Conservation (phyloP, 2,888 invertebrate genomes). For the Drosophila rubida region DNA sequence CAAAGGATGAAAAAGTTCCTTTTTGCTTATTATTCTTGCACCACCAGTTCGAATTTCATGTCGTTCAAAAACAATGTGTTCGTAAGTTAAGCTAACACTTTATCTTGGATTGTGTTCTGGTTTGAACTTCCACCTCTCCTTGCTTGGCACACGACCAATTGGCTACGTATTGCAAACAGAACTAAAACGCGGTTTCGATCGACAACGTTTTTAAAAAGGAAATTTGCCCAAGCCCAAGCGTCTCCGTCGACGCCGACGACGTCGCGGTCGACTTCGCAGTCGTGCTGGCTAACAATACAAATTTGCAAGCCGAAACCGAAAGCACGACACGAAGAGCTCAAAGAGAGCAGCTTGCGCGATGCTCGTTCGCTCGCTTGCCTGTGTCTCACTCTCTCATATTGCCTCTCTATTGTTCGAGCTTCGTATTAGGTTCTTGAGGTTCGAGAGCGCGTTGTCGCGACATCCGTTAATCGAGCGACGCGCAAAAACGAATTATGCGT, state of each 20-base stretch:
- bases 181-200: conserved; percentile 76
- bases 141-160: conserved; percentile 72
- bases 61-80: not conserved
- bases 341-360: conserved; percentile 3
- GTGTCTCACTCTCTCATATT: conserved; percentile 1
- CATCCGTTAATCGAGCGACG: conserved; percentile 19
- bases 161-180: conserved; percentile 81
- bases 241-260: conserved; percentile 19
- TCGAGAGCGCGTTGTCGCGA: not conserved
- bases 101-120: not conserved
- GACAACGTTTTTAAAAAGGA: conserved; percentile 68
- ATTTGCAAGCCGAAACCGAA: conserved; percentile 31
- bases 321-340: conserved; percentile 12
- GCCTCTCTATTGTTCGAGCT: not conserved
- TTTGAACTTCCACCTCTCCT: not conserved
- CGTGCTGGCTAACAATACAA: conserved; percentile 38
- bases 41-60: not conserved
- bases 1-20: not conserved
- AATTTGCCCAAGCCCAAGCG: conserved; percentile 63
- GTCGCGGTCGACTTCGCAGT: conserved; percentile 23
- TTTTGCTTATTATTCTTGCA: not conserved
- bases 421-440: not conserved
- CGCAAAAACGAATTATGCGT: conserved; percentile 3
- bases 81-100: not conserved
- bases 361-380: not conserved